Percentiles rank a stretch among this genome's conserved stretches.
Evolutionary conservation across 2,888 invertebrate genomes (phyloP).

Genomic region (Elaeidobius kamerunicus): DNA sequence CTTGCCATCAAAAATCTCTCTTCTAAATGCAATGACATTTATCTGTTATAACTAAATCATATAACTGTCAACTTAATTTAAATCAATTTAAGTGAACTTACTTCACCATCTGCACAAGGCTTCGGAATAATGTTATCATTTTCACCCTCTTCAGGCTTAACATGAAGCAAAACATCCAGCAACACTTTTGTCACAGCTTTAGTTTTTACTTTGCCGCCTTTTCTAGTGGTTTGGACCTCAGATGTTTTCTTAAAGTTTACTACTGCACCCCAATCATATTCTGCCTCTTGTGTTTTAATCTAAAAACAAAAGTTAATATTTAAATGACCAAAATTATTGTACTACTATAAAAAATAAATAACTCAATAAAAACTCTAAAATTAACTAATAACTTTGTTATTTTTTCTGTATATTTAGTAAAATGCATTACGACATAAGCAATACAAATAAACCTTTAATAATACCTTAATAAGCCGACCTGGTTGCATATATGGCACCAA

Average conservation of each 20-base stretch:
- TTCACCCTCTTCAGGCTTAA: slow-evolving; percentile 61
- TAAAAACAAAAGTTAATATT: slow-evolving; percentile 42
- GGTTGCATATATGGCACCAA: slow-evolving; percentile 92
- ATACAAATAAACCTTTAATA: neutral
- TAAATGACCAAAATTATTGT: neutral
- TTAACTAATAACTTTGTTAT: too few species aligned
- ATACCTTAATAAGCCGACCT: slow-evolving; percentile 87
- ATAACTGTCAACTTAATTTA: too few species aligned
- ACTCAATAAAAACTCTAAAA: too few species aligned
- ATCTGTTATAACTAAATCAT: too few species aligned
- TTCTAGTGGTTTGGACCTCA: slow-evolving; percentile 36
- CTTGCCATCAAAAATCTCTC: too few species aligned
- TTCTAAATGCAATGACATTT: too few species aligned
- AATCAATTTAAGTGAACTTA: too few species aligned
- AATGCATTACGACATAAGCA: neutral
- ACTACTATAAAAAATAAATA: neutral
- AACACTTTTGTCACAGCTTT: slow-evolving; percentile 66
- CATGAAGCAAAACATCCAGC: slow-evolving; percentile 80
- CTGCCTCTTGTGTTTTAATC: slow-evolving; percentile 78
- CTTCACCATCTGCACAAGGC: slow-evolving; percentile 67
- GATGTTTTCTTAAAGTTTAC: slow-evolving; percentile 73
- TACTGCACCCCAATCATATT: slow-evolving; percentile 97
- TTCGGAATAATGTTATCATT: slow-evolving; percentile 56
- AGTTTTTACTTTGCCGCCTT: slow-evolving; percentile 39
- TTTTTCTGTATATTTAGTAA: neutral